Base-by-base conservation (phyloP, 2,888 invertebrate genomes). In the Drosophila nigritarsus region DNA sequence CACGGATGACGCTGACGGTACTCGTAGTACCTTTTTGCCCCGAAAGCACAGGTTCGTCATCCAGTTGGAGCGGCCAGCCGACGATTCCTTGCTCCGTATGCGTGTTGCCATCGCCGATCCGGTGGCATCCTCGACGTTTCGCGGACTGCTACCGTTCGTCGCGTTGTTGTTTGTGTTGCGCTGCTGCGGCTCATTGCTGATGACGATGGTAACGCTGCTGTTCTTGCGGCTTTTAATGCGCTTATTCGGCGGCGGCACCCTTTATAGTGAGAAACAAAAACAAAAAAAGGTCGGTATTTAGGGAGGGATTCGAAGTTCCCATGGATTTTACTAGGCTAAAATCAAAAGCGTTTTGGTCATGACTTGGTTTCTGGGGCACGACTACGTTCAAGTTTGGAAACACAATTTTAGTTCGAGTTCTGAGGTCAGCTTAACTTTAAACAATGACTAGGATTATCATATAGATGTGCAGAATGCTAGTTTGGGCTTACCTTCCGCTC, bases 21-120 rank as follows among this genome's bases (percentile, higher is more conserved):
- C 92, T 87, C 91, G 92, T 77, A 92, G 92, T 92, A 92, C 91
- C 92, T 93, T 93, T 91, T 92, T 92, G 89, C 91, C 91, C 82
- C 92, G 91, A 78, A 92, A 93, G 84, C 93, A 93, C 76, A 92
- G 73, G 6, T 83, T 80, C 67, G 91, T 78, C 86, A 91, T 90
- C 92, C 92, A 92, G 67, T 82, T 90, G 71, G 83, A 81, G 63
- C 83, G 83, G n/a, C 76, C 73, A 18, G 62, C 13, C 5, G 60
- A 11, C 7, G 59, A n/a, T 11, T 87, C 87, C 60, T 81, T 89
- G 70, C 74, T 77, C 3, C 68, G 66, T n/a, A 85, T 80, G 40
- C 77, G 87, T 18, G 71, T 74, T 1, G 65, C 68, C 38, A 51
- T 24, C 2, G 68, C 58, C 20, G 80, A 80, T 9, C 51, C 71